These are phyloP conservation scores for Morpho helenor DNA, from an alignment of 2,888 invertebrate species.

Conservation along the genomic window DNA sequence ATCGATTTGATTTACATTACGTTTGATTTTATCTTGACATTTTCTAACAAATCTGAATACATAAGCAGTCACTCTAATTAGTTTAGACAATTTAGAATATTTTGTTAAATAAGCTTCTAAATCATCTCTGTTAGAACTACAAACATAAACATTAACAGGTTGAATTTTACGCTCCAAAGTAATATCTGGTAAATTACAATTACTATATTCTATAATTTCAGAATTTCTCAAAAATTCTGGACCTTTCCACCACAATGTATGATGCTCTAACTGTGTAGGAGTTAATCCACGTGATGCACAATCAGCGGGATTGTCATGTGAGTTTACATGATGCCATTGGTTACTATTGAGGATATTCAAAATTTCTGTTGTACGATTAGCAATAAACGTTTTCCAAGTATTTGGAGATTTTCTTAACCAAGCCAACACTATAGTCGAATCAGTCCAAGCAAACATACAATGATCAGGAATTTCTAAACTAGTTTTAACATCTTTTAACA, in stretches of 20 bases:
- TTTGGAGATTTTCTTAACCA: slow-evolving; percentile 29
- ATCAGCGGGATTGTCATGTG: slow-evolving; percentile 33
- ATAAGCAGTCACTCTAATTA: slow-evolving; percentile 24
- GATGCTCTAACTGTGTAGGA: slow-evolving; percentile 8
- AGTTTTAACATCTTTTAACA: slow-evolving; percentile 10
- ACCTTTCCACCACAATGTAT: slow-evolving; percentile 24
- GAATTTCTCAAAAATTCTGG: slow-evolving; percentile 20
- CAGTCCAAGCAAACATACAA: slow-evolving; percentile 20
- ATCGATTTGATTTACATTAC: no score
- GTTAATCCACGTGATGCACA: slow-evolving; percentile 31
- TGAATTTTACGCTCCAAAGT: not conserved
- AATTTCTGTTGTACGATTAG: slow-evolving; percentile 24
- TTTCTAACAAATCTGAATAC: slow-evolving; percentile 17
- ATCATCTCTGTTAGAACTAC: not conserved
- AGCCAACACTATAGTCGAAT: slow-evolving; percentile 30
- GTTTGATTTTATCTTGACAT: not conserved
- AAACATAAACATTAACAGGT: not conserved
- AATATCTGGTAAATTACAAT: not conserved
- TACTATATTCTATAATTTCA: slow-evolving; percentile 3
- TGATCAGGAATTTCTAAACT: slow-evolving; percentile 7
- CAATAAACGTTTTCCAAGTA: slow-evolving; percentile 19
- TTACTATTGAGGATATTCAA: slow-evolving; percentile 9
- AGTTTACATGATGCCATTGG: no score
- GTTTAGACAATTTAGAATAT: slow-evolving; percentile 16
- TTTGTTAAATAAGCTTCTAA: not conserved